Conservation (phyloP, 1,140 invertebrate species). For the Nasonia longicornis region DNA sequence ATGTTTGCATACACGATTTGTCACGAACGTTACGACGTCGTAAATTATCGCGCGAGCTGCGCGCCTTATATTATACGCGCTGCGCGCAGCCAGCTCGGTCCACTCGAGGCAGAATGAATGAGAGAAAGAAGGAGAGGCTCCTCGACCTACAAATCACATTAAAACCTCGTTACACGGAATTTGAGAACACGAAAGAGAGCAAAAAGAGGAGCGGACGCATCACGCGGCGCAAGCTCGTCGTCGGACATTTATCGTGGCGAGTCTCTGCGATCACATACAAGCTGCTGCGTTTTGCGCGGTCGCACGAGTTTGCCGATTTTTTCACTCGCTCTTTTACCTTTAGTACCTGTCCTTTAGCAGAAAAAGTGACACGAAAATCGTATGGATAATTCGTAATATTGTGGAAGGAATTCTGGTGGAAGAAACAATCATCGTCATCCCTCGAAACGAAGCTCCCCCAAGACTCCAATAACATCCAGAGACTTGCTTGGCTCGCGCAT, state of each 20-base stretch:
- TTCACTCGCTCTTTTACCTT: background rate
- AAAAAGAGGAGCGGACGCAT: constrained; percentile 1
- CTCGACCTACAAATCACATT: constrained; percentile 57
- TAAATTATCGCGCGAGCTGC: constrained; percentile 60
- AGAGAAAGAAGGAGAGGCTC: background rate
- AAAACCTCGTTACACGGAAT: constrained; percentile 53
- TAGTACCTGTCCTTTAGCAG: background rate
- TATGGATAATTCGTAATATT: background rate
- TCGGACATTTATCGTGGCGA: constrained; percentile 33
- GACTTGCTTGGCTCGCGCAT: background rate
- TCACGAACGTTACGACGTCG: constrained; percentile 61
- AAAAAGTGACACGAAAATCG: background rate
- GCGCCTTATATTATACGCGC: constrained; percentile 36
- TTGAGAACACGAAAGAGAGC: constrained; percentile 33
- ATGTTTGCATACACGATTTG: constrained; percentile 66
- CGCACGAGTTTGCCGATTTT: constrained; percentile 39
- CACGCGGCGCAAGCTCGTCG: constrained; percentile 22
- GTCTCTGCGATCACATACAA: constrained; percentile 26
- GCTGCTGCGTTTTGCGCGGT: constrained; percentile 41
- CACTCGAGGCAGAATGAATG: background rate
- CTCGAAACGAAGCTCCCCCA: too few species aligned
- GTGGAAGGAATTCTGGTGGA: background rate
- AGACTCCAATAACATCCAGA: constrained; percentile 13
- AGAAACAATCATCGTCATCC: background rate
- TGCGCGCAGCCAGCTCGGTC: background rate